Base-by-base conservation (phyloP, 2,797 vertebrate genomes). In the Muscicapa comitata region DNA sequence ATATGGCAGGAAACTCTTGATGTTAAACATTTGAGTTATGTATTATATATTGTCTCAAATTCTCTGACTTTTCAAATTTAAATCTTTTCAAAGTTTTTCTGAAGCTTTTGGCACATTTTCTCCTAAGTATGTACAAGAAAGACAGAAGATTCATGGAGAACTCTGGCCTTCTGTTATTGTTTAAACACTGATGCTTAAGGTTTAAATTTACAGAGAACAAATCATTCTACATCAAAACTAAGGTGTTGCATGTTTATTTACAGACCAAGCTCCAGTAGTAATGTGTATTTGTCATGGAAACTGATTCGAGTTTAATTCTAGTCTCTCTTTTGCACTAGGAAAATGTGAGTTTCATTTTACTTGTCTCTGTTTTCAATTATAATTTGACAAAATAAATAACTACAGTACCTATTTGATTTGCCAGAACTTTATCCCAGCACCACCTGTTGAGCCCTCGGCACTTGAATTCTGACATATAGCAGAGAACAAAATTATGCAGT, bases 361-460 rank as follows among this genome's bases (percentile, higher is more conserved):
- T 93, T 2, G 17, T 88, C 87, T 97, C 97, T 98, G 98, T 81
- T 98, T 97, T 93, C 95, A 98, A 98, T 98, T 98, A 98, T 91
- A 97, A 97, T 97, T 98, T 98, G 97, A 98, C 98, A 98, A 97
- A 98, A 98, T 97, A 94, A 97, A 98, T 98, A 97, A 97, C 97
- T 11, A 47, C 94, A 55, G 97, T 97, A 97, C 97, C 95, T 97
- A 87, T 96, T 96, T 97, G 98, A 98, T 97, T 97, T 98, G 98
- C 98, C 98, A 98, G 96, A 97, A 97, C 95, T 97, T 97, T 97
- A 97, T 97, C 97, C 96, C 91, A 95, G 70, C 96, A 96, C 97
- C 98, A 98, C 98, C 97, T 98, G 98, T 97, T 97, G 97, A 97
- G 97, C 97, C 97, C 94, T 95, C 93, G 92, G 98, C 97, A 87